Conservation (phyloP, 2,888 invertebrate genomes). For the Ectobius pallidus region DNA sequence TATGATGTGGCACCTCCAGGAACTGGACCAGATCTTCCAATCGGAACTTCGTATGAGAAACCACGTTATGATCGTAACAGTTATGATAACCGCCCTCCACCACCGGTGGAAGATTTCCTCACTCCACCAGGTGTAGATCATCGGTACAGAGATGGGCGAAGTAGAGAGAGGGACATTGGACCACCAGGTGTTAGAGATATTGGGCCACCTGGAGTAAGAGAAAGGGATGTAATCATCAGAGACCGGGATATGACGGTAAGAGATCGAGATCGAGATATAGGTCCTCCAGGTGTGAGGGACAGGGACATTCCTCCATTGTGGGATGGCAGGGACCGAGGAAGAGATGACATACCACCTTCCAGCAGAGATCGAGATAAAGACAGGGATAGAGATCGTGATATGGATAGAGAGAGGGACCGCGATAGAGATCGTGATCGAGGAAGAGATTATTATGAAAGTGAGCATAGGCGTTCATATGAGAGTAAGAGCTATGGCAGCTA, state of each 20-base stretch:
- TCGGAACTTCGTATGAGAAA: conserved; percentile 31
- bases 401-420: conserved; percentile 48
- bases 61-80: conserved; percentile 28
- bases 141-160: conserved; percentile 4
- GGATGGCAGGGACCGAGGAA: conserved; percentile 10
- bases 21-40: conserved; percentile 41
- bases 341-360: conserved; percentile 4
- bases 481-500: conserved; percentile 22
- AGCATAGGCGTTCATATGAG: conserved; percentile 28
- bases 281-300: conserved; percentile 32
- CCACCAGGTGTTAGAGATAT: conserved; percentile 21
- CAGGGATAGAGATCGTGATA: conserved; percentile 35
- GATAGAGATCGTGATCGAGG: conserved; percentile 51
- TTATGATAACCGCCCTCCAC: conserved; percentile 19
- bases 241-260: conserved; percentile 18
- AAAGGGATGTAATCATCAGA: conserved; percentile 27
- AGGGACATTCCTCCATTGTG: conserved; percentile 12
- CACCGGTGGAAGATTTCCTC: conserved; percentile 25
- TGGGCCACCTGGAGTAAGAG: conserved; percentile 27
- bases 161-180: conserved; percentile 27
- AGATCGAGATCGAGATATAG: conserved; percentile 27
- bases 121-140: conserved; percentile 37
- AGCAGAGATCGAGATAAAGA: conserved; percentile 28
- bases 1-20: conserved; percentile 40
- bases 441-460: conserved; percentile 44